phyloP scores from a whole-genome alignment of 2,113 vertebrate species.

The Petromus typicus region DNA sequence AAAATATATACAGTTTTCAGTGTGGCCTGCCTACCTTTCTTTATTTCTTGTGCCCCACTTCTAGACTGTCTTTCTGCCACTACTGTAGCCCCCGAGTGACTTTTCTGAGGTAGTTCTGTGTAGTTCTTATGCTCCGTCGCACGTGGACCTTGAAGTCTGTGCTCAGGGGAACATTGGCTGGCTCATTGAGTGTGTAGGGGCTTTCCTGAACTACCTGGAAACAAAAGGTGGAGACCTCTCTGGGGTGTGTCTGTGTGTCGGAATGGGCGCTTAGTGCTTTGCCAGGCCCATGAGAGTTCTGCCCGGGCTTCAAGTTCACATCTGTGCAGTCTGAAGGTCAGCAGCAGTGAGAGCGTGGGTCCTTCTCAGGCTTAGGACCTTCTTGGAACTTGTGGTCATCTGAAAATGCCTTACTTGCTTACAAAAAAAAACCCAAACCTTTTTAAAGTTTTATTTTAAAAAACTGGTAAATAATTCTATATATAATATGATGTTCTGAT shows the following conservation, averaged over 20 bases:
- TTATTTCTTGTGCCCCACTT: neutral
- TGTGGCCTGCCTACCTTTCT: neutral
- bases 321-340: neutral
- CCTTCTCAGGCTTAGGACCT: neutral
- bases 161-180: neutral
- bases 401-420: neutral
- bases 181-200: neutral
- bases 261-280: fast-evolving
- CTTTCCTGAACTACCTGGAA: neutral
- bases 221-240: neutral
- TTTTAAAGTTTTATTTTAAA: too few relatives aligned
- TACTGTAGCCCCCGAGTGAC: neutral
- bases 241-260: neutral
- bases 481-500: neutral
- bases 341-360: neutral
- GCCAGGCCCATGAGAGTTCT: neutral
- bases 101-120: neutral
- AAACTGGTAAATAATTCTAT: neutral
- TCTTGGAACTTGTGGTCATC: neutral
- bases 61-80: neutral
- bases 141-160: neutral
- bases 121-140: neutral
- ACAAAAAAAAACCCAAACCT: neutral
- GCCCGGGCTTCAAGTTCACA: neutral
- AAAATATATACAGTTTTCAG: neutral